Conservation (phyloP, 2,797 vertebrate species). For the Mallotus villosus region DNA sequence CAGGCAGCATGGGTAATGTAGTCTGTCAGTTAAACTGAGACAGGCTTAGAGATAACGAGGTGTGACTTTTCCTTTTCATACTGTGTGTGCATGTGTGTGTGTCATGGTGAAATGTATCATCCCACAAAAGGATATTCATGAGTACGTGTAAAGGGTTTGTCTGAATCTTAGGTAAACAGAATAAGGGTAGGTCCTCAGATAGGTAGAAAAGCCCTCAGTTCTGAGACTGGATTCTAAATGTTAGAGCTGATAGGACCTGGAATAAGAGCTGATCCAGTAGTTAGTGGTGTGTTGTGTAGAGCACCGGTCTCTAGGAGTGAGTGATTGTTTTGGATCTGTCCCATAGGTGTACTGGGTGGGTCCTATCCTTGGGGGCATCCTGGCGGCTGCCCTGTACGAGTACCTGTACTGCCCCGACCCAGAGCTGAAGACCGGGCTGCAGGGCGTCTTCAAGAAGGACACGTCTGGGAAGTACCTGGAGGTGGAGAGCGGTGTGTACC, state of each 20-base stretch:
- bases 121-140: too few relatives aligned
- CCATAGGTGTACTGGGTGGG: constrained; percentile 93
- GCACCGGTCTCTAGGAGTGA: neutral
- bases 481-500: constrained; percentile 77
- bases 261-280: neutral
- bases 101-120: neutral
- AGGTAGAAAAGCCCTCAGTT: neutral
- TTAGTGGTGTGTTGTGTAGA: neutral
- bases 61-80: constrained; percentile 23
- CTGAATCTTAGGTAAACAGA: neutral
- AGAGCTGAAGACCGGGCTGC: constrained; percentile 80
- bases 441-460: constrained; percentile 82
- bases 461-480: constrained; percentile 84
- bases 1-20: neutral
- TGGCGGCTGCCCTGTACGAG: constrained; percentile 88
- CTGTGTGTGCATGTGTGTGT: neutral
- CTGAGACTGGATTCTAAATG: neutral
- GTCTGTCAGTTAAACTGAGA: neutral
- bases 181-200: neutral
- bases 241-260: neutral
- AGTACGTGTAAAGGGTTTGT: neutral
- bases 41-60: neutral
- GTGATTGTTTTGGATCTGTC: constrained; percentile 15
- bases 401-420: constrained; percentile 90
- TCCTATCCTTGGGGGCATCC: constrained; percentile 85